These are phyloP conservation scores for Solea solea DNA, from an alignment of 2,113 vertebrate species.

Conservation along the genomic window DNA sequence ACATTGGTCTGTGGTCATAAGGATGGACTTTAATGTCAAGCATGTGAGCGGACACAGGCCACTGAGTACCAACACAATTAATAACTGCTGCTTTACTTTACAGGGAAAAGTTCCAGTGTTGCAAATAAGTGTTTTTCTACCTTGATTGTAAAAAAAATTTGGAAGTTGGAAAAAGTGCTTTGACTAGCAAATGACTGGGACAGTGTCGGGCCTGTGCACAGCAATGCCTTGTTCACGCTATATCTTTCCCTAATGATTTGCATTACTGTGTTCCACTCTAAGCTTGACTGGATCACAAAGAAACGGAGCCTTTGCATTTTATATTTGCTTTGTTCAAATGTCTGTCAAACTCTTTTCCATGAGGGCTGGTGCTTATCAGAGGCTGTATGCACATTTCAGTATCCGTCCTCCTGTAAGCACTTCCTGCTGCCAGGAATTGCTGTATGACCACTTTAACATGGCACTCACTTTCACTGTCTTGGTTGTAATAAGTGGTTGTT, in stretches of 20 bases:
- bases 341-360: conserved; percentile 51
- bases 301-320: conserved; percentile 77
- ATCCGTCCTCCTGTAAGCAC: conserved; percentile 3
- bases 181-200: conserved; percentile 80
- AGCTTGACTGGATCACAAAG: conserved; percentile 70
- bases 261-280: conserved; percentile 74
- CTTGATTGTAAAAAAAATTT: conserved; percentile 78
- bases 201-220: conserved; percentile 60
- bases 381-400: conserved; percentile 52
- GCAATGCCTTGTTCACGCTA: conserved; percentile 36
- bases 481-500: too few species aligned
- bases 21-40: not conserved
- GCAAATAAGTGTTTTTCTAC: conserved; percentile 50
- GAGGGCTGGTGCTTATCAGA: conserved; percentile 58
- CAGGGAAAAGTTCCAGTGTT: not conserved
- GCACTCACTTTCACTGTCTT: not conserved
- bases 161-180: conserved; percentile 65
- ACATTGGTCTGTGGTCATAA: not conserved
- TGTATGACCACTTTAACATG: not conserved
- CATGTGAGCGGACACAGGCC: too few species aligned
- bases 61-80: not conserved
- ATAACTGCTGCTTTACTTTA: conserved; percentile 5
- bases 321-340: conserved; percentile 77
- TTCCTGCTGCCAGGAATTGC: not conserved
- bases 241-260: conserved; percentile 79